A percentile compares a stretch with the other conserved stretches of the same genome.
phyloP scores from a whole-genome alignment of 2,888 invertebrate genomes.

The Melieria picta region DNA sequence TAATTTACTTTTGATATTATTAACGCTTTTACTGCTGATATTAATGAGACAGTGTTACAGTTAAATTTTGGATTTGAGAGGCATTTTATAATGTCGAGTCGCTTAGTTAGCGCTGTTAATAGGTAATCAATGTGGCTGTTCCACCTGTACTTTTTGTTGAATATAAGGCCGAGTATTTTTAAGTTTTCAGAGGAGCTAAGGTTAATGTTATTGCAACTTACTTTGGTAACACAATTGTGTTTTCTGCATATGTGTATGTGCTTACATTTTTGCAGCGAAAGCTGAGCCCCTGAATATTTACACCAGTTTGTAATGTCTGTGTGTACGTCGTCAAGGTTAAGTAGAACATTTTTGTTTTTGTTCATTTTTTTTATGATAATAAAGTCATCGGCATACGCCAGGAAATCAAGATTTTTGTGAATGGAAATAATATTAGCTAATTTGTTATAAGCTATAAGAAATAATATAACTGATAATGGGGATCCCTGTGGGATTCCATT shows the following conservation, averaged over 20 bases:
- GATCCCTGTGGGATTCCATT: neutral
- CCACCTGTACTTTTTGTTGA: neutral
- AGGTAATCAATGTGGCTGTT: neutral
- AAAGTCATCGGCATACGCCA: neutral
- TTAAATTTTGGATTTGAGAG: neutral
- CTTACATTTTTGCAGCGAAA: conserved; percentile 7
- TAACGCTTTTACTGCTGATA: neutral
- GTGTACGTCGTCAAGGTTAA: neutral
- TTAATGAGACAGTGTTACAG: neutral
- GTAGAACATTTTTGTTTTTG: neutral
- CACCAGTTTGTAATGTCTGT: conserved; percentile 6
- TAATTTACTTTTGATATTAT: conserved; percentile 3
- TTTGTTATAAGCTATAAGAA: neutral
- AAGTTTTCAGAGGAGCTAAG: neutral
- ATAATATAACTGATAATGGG: neutral
- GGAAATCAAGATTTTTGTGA: neutral
- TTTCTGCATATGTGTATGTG: neutral
- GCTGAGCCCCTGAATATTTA: conserved; percentile 5
- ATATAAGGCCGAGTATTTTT: neutral
- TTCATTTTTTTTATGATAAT: conserved; percentile 2
- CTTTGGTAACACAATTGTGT: neutral
- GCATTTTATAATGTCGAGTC: neutral
- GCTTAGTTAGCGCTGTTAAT: neutral
- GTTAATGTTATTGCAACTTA: neutral
- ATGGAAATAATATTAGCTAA: neutral